Evolutionary conservation across 2,888 invertebrate species (phyloP).

Genomic region (Pollenia griseotomentosa): DNA sequence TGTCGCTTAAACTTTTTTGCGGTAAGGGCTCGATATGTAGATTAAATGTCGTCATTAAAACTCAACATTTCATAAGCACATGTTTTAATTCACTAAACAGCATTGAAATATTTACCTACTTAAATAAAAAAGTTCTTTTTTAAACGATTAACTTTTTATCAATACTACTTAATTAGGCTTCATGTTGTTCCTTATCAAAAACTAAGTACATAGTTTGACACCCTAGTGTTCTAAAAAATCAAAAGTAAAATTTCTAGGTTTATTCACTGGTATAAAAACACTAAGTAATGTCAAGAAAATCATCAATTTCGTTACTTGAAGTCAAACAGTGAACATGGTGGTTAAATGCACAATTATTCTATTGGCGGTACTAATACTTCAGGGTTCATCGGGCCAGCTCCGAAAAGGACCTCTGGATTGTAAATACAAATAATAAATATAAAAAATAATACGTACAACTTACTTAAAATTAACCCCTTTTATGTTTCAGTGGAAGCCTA

Average conservation of each 20-base stretch:
- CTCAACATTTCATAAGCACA: too few species aligned
- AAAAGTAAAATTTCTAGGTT: background rate
- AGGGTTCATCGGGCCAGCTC: background rate
- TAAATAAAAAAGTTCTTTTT: too few species aligned
- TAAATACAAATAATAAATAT: slow-evolving; percentile 24
- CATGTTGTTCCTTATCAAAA: slow-evolving; percentile 45
- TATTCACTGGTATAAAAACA: slow-evolving; percentile 41
- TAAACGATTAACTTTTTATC: too few species aligned
- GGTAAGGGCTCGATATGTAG: too few species aligned
- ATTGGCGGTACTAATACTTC: background rate
- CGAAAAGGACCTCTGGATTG: slow-evolving; percentile 56
- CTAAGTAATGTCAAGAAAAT: background rate
- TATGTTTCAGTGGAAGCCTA: slow-evolving; percentile 77
- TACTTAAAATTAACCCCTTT: background rate
- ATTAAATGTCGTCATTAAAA: too few species aligned
- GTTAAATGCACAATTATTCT: slow-evolving; percentile 13
- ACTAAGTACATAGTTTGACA: slow-evolving; percentile 26
- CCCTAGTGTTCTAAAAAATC: slow-evolving; percentile 12
- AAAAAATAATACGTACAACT: background rate
- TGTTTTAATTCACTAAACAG: too few species aligned
- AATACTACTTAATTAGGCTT: too few species aligned
- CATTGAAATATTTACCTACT: too few species aligned
- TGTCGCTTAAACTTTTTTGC: too few species aligned
- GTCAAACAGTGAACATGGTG: slow-evolving; percentile 22
- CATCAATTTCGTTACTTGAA: background rate